Base-by-base conservation (phyloP, 2,888 invertebrate species). In the Cephus sareptanus region DNA sequence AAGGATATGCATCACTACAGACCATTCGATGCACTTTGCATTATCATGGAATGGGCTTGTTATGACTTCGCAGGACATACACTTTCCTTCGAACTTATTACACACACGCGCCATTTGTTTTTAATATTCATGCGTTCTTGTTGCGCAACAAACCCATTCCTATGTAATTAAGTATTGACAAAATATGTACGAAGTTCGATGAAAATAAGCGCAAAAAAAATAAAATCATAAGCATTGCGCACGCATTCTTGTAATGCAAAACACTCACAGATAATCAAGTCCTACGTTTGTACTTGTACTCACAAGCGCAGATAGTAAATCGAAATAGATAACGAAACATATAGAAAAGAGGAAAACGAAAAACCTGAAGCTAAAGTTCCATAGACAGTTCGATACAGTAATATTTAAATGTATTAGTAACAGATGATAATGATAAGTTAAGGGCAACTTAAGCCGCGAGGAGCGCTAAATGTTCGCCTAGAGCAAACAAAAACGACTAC, bases 1-100 rank as follows among this genome's bases (percentile, higher is more conserved):
- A 76, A 73, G 30, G 33, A 69, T 77, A 77, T 69, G n/a, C 76
- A 35, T 56, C 31, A 30, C 78, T 15, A 35, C 33, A 69, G 40
- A 68, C 76, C 37, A 69, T 69, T 23, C 34, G 69, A 70, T 56
- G 34, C 35, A 31, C 33, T 71, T 76, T 30, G 13, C 6, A 75
- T 35, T 31, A 3, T 34, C 37, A 30, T 15, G 11, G 15, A 15
- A 35, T 69, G 34, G 34, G 30, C 75, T 69, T 77, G 40, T 76
- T 75, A 30, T 75, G 34, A 33, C 34, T 73, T 71, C 37, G 15
- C 40, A 23, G 56, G 0, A 56, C 9, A 56, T 9, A 56, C 2
- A 56, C 56, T 56, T 56, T 56, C 56, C 0, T 23, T 23, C 0
- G 2, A 15, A 56, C 15, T 23, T 23, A 23, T 56, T 56, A 23